Evolutionary conservation across 1,140 invertebrate species (phyloP).

Genomic region (Tetramorium simillimum): DNA sequence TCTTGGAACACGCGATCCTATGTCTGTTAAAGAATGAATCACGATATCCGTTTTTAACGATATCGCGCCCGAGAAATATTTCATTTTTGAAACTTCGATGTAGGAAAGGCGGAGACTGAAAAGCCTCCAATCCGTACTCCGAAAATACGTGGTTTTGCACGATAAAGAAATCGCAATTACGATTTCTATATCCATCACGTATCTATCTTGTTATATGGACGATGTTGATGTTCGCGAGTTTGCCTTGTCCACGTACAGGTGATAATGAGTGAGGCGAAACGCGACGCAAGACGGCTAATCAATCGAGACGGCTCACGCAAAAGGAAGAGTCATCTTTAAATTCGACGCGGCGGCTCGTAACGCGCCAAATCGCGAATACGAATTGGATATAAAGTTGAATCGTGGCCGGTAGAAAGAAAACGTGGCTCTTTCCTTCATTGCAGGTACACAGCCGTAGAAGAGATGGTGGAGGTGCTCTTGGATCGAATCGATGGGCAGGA

Average conservation of each 20-base stretch:
- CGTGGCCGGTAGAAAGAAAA: neutral
- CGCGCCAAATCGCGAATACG: conserved; percentile 6
- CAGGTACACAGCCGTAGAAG: conserved; percentile 17
- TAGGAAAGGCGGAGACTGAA: neutral
- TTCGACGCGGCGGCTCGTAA: conserved; percentile 22
- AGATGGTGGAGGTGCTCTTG: conserved; percentile 83
- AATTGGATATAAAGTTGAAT: conserved; percentile 4
- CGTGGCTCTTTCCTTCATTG: neutral
- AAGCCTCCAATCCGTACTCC: neutral
- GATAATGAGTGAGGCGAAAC: conserved; percentile 36
- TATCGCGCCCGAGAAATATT: neutral
- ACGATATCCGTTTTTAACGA: neutral
- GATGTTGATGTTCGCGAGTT: neutral
- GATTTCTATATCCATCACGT: neutral
- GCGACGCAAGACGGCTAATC: conserved; percentile 8
- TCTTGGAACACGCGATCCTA: neutral
- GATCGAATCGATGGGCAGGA: conserved; percentile 82
- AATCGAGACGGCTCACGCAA: conserved; percentile 10
- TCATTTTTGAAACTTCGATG: neutral
- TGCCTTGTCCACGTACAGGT: conserved; percentile 2
- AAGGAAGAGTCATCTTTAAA: conserved; percentile 48
- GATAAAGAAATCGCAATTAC: neutral
- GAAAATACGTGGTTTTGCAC: neutral
- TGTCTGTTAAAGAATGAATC: neutral
- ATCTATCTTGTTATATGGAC: neutral